Conservation (phyloP, 2,113 vertebrate species). For the Arothron firmamentum region DNA sequence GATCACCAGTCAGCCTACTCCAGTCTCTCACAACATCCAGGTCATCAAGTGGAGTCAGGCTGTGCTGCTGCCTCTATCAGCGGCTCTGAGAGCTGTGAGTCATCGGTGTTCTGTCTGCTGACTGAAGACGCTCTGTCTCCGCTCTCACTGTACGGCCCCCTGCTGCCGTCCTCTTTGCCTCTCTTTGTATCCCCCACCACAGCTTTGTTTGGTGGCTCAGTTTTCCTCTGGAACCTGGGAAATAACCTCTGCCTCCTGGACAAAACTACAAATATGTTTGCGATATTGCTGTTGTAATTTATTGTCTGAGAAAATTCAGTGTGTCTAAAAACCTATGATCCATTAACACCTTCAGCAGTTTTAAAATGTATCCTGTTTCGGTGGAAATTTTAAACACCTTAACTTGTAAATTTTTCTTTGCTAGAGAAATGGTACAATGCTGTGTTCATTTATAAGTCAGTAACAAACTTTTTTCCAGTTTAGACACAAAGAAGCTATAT, state of each 20-base stretch:
- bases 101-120: constrained; percentile 51
- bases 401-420: too few species aligned
- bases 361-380: too few species aligned
- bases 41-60: constrained; percentile 27
- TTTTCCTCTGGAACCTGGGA: neutral
- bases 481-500: too few species aligned
- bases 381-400: too few species aligned
- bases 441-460: too few species aligned
- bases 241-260: neutral
- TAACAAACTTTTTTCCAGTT: too few species aligned
- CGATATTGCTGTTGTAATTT: too few species aligned
- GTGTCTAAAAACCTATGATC: neutral
- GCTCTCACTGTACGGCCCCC: constrained; percentile 17
- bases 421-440: too few species aligned
- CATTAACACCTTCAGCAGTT: too few species aligned
- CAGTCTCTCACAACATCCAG: constrained; percentile 16
- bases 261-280: neutral
- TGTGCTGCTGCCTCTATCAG: constrained; percentile 21
- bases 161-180: constrained; percentile 30
- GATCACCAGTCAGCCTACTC: neutral
- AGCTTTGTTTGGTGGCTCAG: constrained; percentile 31
- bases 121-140: constrained; percentile 56
- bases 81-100: constrained; percentile 44
- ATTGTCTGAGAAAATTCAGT: neutral
- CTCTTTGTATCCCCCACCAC: constrained; percentile 49